Evolutionary conservation across 2,888 invertebrate species (phyloP).

Genomic region (Leucoma salicis): DNA sequence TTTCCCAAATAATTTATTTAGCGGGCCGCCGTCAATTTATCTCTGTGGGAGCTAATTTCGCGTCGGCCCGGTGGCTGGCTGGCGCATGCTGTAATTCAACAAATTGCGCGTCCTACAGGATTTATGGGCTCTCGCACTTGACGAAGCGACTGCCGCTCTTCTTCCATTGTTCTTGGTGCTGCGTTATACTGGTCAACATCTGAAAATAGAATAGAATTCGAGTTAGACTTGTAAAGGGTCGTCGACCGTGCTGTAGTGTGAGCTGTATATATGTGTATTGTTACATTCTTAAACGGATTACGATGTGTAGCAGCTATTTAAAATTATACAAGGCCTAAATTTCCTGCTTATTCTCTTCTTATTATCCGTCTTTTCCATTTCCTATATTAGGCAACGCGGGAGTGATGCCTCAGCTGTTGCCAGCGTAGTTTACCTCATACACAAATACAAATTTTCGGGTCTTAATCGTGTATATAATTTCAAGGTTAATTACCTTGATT

Average conservation of each 20-base stretch:
- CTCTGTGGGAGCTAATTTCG: conserved; percentile 81
- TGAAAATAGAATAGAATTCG: conserved; percentile 41
- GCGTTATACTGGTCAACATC: conserved; percentile 56
- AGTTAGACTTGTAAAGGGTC: conserved; percentile 32
- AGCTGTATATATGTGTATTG: conserved; percentile 21
- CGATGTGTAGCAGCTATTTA: neutral
- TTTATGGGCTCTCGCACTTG: conserved; percentile 77
- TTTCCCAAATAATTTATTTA: conserved; percentile 83
- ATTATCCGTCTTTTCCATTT: too few species aligned
- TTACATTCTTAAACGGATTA: conserved; percentile 14
- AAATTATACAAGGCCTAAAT: neutral
- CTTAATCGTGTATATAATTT: too few species aligned
- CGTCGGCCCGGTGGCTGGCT: conserved; percentile 79
- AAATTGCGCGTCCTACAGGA: conserved; percentile 79
- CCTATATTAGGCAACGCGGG: too few species aligned
- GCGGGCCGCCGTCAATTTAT: conserved; percentile 80
- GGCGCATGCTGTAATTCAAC: conserved; percentile 82
- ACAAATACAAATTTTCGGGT: too few species aligned
- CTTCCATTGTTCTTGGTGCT: conserved; percentile 71
- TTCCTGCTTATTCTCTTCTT: neutral
- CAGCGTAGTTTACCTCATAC: too few species aligned
- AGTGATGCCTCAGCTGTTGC: too few species aligned
- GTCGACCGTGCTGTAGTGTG: conserved; percentile 24
- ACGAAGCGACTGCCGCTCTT: conserved; percentile 71
- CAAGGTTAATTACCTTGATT: too few species aligned